Base-by-base conservation (phyloP, 2,797 vertebrate genomes). In the Paratrypauchen microcephalus region DNA sequence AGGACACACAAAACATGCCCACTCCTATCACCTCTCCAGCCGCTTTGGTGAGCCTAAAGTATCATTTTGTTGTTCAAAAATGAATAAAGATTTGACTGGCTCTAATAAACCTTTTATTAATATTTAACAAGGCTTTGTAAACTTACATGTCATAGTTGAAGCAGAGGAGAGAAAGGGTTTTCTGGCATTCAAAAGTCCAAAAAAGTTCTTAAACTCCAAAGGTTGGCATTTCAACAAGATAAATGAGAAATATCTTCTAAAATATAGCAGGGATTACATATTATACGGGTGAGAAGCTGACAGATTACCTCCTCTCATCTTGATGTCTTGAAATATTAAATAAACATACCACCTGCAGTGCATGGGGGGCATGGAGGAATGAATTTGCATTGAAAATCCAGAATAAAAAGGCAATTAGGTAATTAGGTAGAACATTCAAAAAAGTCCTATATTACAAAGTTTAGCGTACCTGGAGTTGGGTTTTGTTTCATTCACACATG, bases 71-170 rank as follows among this genome's bases (percentile, higher is more conserved):
- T 77, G 66, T 67, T 74, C 68, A n/a, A 50, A 65, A 83, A 81
- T 58, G 66, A 74, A 74, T 74, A 80, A 79, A 81, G 71, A 71
- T 76, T 79, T 72, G 66, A 84, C 71, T 59, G 67, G 70, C 69
- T 74, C 28, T 67, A 79, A 78, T 66, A 79, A 80, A 15, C 3
- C 50, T 48, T 41, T 68, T 62, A 75, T 83, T 71, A 78, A 78
- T 84, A 82, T 76, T 86, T 82, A 65, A 82, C 80, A 70, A 50
- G 66, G 65, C 78, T 80, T 62, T 83, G 86, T 75, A 82, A 86
- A 82, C 67, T 70, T 75, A 74, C 76, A 82, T 74, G 72, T 24
- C 71, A 58, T 55, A 24, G 70, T 67, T 69, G 71, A 73, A 71
- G 52, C 45, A 59, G 71, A 16, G 62, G 28, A 58, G 65, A 61